Evolutionary conservation across 1,140 invertebrate genomes (phyloP).

Genomic region (Tetramorium alpestre): DNA sequence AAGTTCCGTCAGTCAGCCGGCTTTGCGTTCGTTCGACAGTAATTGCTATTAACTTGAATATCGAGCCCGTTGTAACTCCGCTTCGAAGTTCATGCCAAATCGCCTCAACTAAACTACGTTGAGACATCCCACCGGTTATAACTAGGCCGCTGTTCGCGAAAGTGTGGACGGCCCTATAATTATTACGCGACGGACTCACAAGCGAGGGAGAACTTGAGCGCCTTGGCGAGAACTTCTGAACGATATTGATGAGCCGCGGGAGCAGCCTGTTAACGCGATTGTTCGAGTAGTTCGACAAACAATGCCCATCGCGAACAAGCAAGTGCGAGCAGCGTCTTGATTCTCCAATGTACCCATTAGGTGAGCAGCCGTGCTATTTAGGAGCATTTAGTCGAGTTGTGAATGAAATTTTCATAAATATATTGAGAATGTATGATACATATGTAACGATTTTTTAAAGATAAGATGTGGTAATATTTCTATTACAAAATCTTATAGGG

Average conservation of each 20-base stretch:
- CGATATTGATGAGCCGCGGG: constrained; percentile 61
- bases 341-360: constrained; percentile 13
- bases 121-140: constrained; percentile 40
- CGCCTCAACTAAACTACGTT: constrained; percentile 56
- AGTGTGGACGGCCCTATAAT: constrained; percentile 47
- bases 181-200: constrained; percentile 49
- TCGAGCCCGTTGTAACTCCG: constrained; percentile 57
- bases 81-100: constrained; percentile 61
- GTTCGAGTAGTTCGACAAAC: constrained; percentile 57
- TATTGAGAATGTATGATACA: background rate
- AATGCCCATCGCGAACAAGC: constrained; percentile 28
- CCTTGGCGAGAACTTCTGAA: constrained; percentile 32
- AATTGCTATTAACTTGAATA: constrained; percentile 68
- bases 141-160: constrained; percentile 39
- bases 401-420: background rate
- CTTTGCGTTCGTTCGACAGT: constrained; percentile 43
- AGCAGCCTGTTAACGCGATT: constrained; percentile 60
- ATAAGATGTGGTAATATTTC: background rate
- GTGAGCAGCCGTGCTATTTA: constrained; percentile 30
- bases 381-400: background rate
- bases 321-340: constrained; percentile 24
- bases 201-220: constrained; percentile 33
- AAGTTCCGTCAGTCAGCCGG: constrained; percentile 64
- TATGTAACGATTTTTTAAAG: background rate
- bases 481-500: background rate